Conservation (phyloP, 2,797 vertebrate genomes). For the Manis pentadactyla region DNA sequence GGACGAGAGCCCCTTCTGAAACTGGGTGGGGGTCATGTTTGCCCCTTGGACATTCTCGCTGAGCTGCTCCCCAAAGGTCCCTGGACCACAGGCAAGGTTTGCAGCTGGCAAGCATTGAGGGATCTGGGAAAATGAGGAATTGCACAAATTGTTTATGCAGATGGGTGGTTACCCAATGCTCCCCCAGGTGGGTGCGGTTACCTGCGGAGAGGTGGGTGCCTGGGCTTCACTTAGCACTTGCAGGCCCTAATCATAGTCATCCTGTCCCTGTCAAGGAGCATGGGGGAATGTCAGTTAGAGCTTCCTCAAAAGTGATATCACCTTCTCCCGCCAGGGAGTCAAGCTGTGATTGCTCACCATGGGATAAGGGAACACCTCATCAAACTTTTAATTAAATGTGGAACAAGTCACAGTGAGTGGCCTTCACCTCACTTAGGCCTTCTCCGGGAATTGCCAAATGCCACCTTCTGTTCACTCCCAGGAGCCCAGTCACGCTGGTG, state of each 20-base stretch:
- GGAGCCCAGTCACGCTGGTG: slow-evolving; percentile 58
- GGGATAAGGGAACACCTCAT: slow-evolving; percentile 9
- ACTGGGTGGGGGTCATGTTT: background rate
- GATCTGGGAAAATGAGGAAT: background rate
- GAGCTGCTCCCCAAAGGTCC: background rate
- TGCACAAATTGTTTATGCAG: background rate
- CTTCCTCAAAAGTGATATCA: slow-evolving; percentile 74
- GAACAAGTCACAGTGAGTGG: background rate
- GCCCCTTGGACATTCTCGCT: background rate
- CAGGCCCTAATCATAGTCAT: background rate
- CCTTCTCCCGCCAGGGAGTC: slow-evolving; percentile 71
- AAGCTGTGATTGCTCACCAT: slow-evolving; percentile 60
- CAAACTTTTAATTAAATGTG: slow-evolving; percentile 22
- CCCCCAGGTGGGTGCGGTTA: background rate
- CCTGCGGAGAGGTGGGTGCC: slow-evolving; percentile 6
- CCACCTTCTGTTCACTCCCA: slow-evolving; percentile 60
- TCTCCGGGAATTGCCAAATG: slow-evolving; percentile 72
- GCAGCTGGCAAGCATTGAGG: background rate
- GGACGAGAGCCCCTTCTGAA: background rate
- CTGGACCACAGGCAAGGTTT: background rate
- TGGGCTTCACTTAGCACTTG: background rate
- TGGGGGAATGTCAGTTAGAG: slow-evolving; percentile 60
- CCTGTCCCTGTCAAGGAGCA: background rate
- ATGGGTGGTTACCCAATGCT: background rate
- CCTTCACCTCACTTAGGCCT: slow-evolving; percentile 44